Conservation (phyloP, 1,140 invertebrate genomes). For the Trichoplusia ni region DNA sequence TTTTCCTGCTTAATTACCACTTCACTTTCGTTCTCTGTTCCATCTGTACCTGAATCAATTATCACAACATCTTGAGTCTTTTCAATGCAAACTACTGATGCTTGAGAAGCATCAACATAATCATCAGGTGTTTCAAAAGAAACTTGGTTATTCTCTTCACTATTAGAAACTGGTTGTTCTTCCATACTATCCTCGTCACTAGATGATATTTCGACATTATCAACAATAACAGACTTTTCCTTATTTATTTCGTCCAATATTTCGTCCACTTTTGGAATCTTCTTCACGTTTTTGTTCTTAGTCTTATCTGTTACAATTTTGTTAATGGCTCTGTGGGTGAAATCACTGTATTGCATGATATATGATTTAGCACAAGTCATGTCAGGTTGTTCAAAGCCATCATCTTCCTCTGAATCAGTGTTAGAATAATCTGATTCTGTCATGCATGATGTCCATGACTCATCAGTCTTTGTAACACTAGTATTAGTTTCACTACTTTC, state of each 20-base stretch:
- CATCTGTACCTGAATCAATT: conserved; percentile 57
- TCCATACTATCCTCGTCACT: conserved; percentile 51
- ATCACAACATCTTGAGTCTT: conserved; percentile 48
- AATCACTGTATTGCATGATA: conserved; percentile 88
- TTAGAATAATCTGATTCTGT: conserved; percentile 64
- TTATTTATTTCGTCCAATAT: conserved; percentile 67
- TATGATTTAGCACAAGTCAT: conserved; percentile 82
- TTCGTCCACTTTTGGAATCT: conserved; percentile 58
- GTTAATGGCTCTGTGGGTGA: conserved; percentile 87
- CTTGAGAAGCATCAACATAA: conserved; percentile 48
- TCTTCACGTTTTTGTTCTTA: conserved; percentile 56
- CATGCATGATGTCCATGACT: conserved; percentile 70
- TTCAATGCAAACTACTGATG: conserved; percentile 58
- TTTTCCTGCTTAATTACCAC: conserved; percentile 26
- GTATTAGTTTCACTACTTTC: conserved; percentile 44
- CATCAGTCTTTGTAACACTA: conserved; percentile 68
- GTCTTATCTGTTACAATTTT: conserved; percentile 73
- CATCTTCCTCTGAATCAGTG: conserved; percentile 60
- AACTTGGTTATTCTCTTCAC: conserved; percentile 13
- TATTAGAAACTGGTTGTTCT: background rate
- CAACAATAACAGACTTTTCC: conserved; percentile 64
- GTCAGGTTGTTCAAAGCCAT: conserved; percentile 58
- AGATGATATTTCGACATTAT: conserved; percentile 59
- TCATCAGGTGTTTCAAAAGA: conserved; percentile 32
- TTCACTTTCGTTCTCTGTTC: conserved; percentile 21